phyloP scores from a whole-genome alignment of 1,140 invertebrate species.

The Drosophila truncata region DNA sequence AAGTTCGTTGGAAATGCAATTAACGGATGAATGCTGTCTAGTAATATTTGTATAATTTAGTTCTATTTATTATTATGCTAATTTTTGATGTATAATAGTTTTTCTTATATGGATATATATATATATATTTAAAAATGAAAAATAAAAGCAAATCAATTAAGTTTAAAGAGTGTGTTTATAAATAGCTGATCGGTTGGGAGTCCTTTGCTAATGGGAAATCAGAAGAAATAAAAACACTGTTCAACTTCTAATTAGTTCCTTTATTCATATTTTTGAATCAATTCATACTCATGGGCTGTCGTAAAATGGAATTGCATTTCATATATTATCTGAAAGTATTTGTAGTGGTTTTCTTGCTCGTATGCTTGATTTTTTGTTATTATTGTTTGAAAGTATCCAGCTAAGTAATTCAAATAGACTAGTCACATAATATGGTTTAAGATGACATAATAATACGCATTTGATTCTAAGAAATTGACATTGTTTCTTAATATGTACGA shows the following conservation, averaged over 20 bases:
- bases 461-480: constrained; percentile 83
- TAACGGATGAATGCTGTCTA: constrained; percentile 71
- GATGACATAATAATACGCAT: constrained; percentile 70
- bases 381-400: constrained; percentile 63
- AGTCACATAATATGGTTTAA: constrained; percentile 83
- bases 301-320: constrained; percentile 78
- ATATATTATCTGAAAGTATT: constrained; percentile 51
- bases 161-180: constrained; percentile 48
- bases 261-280: constrained; percentile 76
- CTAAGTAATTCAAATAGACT: constrained; percentile 76
- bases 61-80: constrained; percentile 83
- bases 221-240: constrained; percentile 3
- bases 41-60: constrained; percentile 84
- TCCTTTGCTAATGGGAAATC: not conserved
- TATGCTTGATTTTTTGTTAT: constrained; percentile 21
- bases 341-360: constrained; percentile 29
- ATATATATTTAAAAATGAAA: constrained; percentile 70
- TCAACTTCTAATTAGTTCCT: constrained; percentile 71
- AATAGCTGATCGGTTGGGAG: too few relatives aligned
- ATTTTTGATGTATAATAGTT: constrained; percentile 83
- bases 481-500: constrained; percentile 50
- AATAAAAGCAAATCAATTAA: constrained; percentile 82
- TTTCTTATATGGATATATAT: constrained; percentile 72
- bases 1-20: constrained; percentile 53
- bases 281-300: constrained; percentile 71